These are phyloP conservation scores for Arbacia lixula DNA, from an alignment of 53 echinoderm and acorn worm genomes.

Conservation along the genomic window DNA sequence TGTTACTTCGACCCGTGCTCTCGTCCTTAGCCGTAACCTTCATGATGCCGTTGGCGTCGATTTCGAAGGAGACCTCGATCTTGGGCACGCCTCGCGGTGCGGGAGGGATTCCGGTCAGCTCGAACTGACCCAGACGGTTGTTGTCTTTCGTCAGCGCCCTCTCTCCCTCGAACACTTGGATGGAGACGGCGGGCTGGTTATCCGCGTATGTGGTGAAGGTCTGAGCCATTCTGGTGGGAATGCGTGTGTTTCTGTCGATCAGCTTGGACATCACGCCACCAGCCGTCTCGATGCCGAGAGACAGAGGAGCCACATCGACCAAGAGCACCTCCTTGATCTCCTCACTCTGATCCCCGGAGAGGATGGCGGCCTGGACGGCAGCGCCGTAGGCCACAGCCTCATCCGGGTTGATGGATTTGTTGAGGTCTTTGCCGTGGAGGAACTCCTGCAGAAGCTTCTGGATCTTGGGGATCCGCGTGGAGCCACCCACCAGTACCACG, in stretches of 20 bases:
- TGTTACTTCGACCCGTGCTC: slow-evolving; percentile 77
- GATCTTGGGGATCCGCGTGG: slow-evolving; percentile 84
- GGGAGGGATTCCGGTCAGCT: slow-evolving; percentile 80
- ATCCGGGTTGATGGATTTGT: slow-evolving; percentile 85
- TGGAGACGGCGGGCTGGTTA: slow-evolving; percentile 82
- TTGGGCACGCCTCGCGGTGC: slow-evolving; percentile 93
- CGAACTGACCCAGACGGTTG: slow-evolving; percentile 80
- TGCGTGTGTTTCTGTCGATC: slow-evolving; percentile 78
- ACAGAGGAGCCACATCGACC: slow-evolving; percentile 92
- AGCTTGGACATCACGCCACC: slow-evolving; percentile 89
- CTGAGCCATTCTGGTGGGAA: slow-evolving; percentile 69
- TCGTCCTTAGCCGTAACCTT: slow-evolving; percentile 87
- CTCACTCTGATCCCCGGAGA: slow-evolving; percentile 85
- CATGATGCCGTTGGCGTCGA: slow-evolving; percentile 89
- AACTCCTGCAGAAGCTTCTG: slow-evolving; percentile 79
- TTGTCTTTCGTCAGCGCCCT: slow-evolving; percentile 94
- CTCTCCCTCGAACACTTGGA: slow-evolving; percentile 94
- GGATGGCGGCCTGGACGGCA: slow-evolving; percentile 82
- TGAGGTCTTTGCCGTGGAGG: slow-evolving; percentile 77
- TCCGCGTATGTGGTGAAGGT: slow-evolving; percentile 83
- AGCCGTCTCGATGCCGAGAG: slow-evolving; percentile 86
- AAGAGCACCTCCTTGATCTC: slow-evolving; percentile 90
- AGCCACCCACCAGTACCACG: slow-evolving; percentile 86
- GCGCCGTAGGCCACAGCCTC: slow-evolving; percentile 95
- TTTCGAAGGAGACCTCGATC: slow-evolving; percentile 84